Evolutionary conservation across 1,140 invertebrate species (phyloP).

Genomic region (Heliothis subflexa): DNA sequence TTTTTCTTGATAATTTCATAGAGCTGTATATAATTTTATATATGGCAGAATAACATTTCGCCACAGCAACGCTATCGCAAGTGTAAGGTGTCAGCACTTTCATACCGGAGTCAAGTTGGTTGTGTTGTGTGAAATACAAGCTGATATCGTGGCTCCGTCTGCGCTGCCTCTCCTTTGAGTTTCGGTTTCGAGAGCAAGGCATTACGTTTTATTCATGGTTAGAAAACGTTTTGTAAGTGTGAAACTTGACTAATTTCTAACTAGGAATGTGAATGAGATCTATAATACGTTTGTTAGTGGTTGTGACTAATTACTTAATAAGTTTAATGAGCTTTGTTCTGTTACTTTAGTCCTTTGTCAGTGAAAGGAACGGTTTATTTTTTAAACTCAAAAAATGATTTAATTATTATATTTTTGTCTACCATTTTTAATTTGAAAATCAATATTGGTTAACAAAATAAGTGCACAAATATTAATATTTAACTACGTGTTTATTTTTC

Average conservation of each 20-base stretch:
- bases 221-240: background rate
- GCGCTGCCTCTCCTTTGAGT: slow-evolving; percentile 11
- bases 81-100: background rate
- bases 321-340: no score
- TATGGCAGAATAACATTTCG: background rate
- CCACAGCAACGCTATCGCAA: background rate
- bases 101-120: slow-evolving; percentile 13
- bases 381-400: no score
- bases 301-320: no score
- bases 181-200: slow-evolving; percentile 23
- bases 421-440: no score
- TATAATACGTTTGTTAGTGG: background rate
- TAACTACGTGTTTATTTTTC: no score
- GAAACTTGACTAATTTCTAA: background rate
- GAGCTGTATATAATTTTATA: no score
- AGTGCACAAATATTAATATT: no score
- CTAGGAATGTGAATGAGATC: background rate
- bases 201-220: slow-evolving; percentile 21
- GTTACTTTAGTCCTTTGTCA: no score
- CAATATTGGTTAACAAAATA: no score
- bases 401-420: no score
- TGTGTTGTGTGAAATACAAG: slow-evolving; percentile 10
- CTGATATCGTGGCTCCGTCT: background rate
- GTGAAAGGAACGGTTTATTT: no score
- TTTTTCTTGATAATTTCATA: no score